Conservation (phyloP, 2,113 vertebrate species). For the Callithrix jacchus region DNA sequence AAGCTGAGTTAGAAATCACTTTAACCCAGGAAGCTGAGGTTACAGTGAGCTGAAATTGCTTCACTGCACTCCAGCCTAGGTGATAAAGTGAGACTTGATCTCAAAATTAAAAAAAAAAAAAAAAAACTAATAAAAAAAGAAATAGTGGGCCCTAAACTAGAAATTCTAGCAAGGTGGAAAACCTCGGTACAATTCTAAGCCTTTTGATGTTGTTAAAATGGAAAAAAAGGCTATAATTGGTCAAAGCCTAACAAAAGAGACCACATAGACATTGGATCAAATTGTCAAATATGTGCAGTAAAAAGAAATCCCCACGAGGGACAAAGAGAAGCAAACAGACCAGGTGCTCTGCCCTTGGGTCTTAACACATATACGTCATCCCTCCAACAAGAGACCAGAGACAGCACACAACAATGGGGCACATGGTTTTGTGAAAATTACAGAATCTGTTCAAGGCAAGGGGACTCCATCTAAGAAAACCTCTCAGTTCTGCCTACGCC, state of each 20-base stretch:
- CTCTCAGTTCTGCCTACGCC: background rate
- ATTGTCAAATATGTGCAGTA: background rate
- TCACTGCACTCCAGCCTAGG: too few relatives aligned
- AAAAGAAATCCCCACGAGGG: background rate
- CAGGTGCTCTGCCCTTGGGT: background rate
- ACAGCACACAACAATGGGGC: background rate
- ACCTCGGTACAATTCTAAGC: background rate
- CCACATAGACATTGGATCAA: background rate
- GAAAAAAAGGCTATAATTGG: background rate
- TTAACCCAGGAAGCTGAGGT: too few relatives aligned
- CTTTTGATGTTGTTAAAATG: background rate
- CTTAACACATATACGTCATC: too few relatives aligned
- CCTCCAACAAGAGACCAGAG: background rate
- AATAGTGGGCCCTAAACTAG: background rate
- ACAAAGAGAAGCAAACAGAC: background rate
- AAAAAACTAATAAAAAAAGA: too few relatives aligned
- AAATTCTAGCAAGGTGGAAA: background rate
- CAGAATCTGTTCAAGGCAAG: too few relatives aligned
- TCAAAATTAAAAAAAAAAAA: too few relatives aligned
- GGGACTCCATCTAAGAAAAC: background rate
- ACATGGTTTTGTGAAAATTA: background rate
- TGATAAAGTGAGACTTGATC: too few relatives aligned
- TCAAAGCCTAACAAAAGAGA: background rate
- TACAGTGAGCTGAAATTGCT: fast-evolving
- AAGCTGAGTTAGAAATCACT: too few relatives aligned